These are phyloP conservation scores for Tamandua tetradactyla DNA, from an alignment of 2,797 vertebrate species.

Conservation along the genomic window DNA sequence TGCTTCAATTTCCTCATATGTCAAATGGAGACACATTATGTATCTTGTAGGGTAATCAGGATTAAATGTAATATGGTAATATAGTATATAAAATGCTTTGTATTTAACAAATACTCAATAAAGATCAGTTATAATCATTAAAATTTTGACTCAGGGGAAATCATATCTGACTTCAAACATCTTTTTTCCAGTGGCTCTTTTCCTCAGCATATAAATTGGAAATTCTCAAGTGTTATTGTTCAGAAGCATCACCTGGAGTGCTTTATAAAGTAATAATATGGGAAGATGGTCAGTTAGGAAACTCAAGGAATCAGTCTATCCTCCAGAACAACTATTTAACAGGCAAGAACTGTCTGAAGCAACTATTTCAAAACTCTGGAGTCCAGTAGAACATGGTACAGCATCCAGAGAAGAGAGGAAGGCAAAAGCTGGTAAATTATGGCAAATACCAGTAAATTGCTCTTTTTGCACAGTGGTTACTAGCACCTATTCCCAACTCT, in stretches of 20 bases:
- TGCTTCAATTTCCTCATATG: background rate
- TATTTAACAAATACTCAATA: background rate
- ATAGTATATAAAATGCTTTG: background rate
- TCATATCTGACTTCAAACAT: background rate
- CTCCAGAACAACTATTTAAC: too few relatives aligned
- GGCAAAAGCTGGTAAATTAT: too few relatives aligned
- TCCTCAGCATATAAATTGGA: background rate
- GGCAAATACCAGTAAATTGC: too few relatives aligned
- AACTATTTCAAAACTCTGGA: too few relatives aligned
- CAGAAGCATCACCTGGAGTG: background rate
- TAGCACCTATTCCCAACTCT: too few relatives aligned
- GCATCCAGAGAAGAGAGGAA: too few relatives aligned
- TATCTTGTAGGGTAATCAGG: background rate
- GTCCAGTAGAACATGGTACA: too few relatives aligned
- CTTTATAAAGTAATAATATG: background rate
- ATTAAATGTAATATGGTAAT: background rate
- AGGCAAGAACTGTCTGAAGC: too few relatives aligned
- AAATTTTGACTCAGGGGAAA: background rate
- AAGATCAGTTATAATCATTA: background rate
- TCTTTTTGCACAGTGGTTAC: too few relatives aligned
- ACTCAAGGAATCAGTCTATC: too few relatives aligned
- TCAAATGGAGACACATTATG: background rate
- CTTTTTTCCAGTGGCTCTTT: background rate
- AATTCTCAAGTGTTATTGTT: background rate
- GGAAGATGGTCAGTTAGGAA: too few relatives aligned